These are phyloP conservation scores for Drosophila paranaensis DNA, from an alignment of 2,888 invertebrate species.

Conservation along the genomic window DNA sequence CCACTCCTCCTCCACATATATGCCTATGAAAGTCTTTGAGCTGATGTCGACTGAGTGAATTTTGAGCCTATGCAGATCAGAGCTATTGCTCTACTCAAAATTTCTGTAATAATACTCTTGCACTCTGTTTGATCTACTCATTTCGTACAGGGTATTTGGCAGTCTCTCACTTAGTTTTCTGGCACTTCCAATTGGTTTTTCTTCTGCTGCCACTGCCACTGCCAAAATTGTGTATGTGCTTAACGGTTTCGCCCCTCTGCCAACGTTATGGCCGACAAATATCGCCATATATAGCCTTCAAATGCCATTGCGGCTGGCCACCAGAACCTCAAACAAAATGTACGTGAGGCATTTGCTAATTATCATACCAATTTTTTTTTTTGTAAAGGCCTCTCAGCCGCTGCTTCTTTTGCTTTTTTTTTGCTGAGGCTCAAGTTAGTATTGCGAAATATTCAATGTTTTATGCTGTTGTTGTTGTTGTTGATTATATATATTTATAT, in stretches of 20 bases:
- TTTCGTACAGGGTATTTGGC: neutral
- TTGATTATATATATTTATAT: neutral
- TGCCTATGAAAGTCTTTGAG: too few species aligned
- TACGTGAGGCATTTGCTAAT: conserved; percentile 49
- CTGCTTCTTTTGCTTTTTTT: conserved; percentile 2
- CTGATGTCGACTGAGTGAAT: neutral
- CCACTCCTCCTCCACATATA: too few species aligned
- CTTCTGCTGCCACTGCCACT: conserved; percentile 13
- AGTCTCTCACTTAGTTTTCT: neutral
- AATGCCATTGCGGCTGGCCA: conserved; percentile 52
- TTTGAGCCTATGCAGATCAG: neutral
- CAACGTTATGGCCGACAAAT: conserved; percentile 48
- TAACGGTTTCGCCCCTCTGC: conserved; percentile 52
- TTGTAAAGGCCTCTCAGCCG: neutral
- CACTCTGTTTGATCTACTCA: neutral
- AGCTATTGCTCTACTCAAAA: neutral
- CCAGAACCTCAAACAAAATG: conserved; percentile 39
- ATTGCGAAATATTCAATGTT: conserved; percentile 40
- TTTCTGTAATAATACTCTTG: neutral
- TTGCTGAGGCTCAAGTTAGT: conserved; percentile 29
- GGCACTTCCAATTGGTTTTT: neutral
- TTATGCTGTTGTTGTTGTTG: conserved; percentile 12
- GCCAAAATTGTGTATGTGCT: conserved; percentile 50
- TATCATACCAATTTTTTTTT: conserved; percentile 30
- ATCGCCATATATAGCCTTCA: conserved; percentile 57